Base-by-base conservation (phyloP, 2,888 invertebrate genomes). In the Linyphia triangularis region DNA sequence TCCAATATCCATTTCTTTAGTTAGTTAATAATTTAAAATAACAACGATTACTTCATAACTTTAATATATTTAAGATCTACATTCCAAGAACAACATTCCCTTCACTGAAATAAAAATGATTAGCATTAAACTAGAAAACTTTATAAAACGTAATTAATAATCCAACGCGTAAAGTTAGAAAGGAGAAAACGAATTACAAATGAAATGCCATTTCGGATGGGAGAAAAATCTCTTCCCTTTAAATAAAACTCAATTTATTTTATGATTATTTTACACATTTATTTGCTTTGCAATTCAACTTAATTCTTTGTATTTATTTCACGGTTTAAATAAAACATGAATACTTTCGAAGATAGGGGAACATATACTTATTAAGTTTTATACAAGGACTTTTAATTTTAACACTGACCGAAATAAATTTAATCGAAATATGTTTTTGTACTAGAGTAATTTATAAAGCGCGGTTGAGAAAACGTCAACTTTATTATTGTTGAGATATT, bases 241-340 rank as follows among this genome's bases (percentile, higher is more conserved):
- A 51, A 51, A 51, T 51, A 51, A 51, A 51, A 51, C 51, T 51
- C 51, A 51, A 51, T 51, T 51, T 51, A 51, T 51, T 51, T 16
- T 51, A 51, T 10, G 51, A 51, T 51, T 51, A 51, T 51, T 51
- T 51, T 51, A 51, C 16, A 16, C 13, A 16, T 51, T 51, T 51
- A 51, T 51, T 51, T 51, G 13, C 51, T 16, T n/a, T 5, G 51
- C 51, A 51, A 51, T 5, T 51, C 51, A 51, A 51, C 51, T 51
- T 51, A 51, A 51, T 51, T 51, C 51, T 51, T 51, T 51, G 51
- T 51, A 51, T 51, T 51, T 51, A 51, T 51, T 51, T 51, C 51
- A 1, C n/a, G 51, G 1, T 51, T 51, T 51, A 51, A 51, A n/a
- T 51, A 51, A 51, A 51, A 51, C n/a, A n/a, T n/a, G n/a, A n/a